These are phyloP conservation scores for Benthosema pterotum DNA, from an alignment of 2,797 vertebrate genomes.

Conservation along the genomic window DNA sequence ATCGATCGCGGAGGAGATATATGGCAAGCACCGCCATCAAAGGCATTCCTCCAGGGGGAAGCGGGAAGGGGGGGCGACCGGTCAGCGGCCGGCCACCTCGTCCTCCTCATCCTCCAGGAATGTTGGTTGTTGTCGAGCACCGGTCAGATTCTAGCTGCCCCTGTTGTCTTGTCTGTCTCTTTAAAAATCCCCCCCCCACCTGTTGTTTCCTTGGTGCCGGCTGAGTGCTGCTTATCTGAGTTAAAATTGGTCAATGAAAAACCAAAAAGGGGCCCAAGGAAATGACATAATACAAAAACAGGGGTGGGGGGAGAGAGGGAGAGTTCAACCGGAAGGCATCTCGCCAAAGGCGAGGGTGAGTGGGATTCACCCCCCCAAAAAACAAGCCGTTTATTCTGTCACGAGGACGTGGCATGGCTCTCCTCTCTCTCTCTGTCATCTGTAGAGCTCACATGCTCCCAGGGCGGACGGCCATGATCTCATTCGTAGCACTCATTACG, in stretches of 20 bases:
- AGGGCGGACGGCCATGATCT: conserved; percentile 64
- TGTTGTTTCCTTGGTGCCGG: conserved; percentile 15
- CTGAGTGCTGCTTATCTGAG: conserved; percentile 33
- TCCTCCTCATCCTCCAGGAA: conserved; percentile 76
- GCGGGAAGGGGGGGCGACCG: too few relatives aligned
- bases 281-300: conserved; percentile 66
- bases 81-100: conserved; percentile 73
- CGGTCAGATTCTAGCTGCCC: conserved; percentile 9
- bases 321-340: conserved; percentile 24
- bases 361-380: conserved; percentile 15
- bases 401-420: conserved; percentile 6
- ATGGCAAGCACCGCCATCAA: conserved; percentile 73
- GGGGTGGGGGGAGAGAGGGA: conserved; percentile 20
- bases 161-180: conserved; percentile 22
- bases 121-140: conserved; percentile 64
- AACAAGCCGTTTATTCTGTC: conserved; percentile 4
- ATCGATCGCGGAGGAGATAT: conserved; percentile 79
- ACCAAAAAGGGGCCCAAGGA: conserved; percentile 43
- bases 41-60: conserved; percentile 76
- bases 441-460: conserved; percentile 37
- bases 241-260: conserved; percentile 60
- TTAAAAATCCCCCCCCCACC: conserved; percentile 26
- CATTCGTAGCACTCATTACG: conserved; percentile 65
- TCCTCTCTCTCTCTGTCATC: conserved; percentile 39
- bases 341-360: conserved; percentile 14